Evolutionary conservation across 2,113 vertebrate genomes (phyloP).

Genomic region (Chionis minor): DNA sequence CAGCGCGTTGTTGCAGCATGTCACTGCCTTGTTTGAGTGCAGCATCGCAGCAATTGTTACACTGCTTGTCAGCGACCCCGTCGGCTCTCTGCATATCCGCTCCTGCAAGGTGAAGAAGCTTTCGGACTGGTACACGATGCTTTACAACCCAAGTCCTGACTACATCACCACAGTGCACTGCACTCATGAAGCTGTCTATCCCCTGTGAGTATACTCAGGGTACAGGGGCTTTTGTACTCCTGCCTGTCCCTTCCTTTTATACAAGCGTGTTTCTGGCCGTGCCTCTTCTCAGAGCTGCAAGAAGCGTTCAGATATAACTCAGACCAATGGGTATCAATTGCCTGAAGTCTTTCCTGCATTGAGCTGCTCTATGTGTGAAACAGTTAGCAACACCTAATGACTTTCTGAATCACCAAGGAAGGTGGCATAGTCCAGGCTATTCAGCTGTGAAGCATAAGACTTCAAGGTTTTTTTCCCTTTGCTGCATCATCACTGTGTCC

Average conservation of each 20-base stretch:
- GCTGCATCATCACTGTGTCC: neutral
- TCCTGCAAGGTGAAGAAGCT: slow-evolving; percentile 93
- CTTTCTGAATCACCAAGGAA: neutral
- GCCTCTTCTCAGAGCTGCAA: neutral
- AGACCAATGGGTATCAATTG: accelerated
- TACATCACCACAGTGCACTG: slow-evolving; percentile 94
- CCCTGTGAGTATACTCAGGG: slow-evolving; percentile 76
- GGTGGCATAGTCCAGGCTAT: neutral
- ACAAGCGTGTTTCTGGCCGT: accelerated
- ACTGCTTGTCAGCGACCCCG: slow-evolving; percentile 86
- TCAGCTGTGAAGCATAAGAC: neutral
- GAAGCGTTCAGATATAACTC: neutral
- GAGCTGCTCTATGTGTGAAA: neutral
- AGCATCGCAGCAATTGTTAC: slow-evolving; percentile 82
- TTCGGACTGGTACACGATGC: slow-evolving; percentile 99
- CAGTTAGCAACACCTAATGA: neutral
- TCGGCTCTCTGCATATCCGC: slow-evolving; percentile 81
- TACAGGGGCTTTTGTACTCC: neutral
- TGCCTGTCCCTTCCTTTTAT: neutral
- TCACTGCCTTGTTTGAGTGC: slow-evolving; percentile 90
- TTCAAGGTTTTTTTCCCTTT: neutral
- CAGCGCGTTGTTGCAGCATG: slow-evolving; percentile 91
- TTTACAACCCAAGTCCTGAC: slow-evolving; percentile 97
- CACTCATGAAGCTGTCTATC: slow-evolving; percentile 96
- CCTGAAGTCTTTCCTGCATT: accelerated